Evolutionary conservation across 1,140 invertebrate genomes (phyloP), one percentile per base, ranked within the genome.

Genomic region (Atta cephalotes): DNA sequence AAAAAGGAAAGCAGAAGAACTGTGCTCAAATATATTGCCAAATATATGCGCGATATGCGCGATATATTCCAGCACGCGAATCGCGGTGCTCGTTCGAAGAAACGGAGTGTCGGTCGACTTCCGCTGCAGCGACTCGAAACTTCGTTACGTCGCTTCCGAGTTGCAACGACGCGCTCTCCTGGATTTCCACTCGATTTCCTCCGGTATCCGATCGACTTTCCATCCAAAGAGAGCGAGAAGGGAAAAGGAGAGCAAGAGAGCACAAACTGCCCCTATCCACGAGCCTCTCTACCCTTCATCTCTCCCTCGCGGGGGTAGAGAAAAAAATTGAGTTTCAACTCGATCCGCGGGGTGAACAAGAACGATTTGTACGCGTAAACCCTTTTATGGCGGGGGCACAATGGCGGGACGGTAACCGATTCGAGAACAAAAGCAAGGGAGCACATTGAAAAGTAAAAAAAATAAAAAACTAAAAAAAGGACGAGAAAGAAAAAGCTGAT

Each of bases 61-160:
- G 39, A 45, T 45, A 74, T 82, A 74, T 63, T 74, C 39, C 18
- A 18, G 70, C 80, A 58, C 66, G 35, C 70, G 70, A 71, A 63
- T 65, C 72, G 60, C 62, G 62, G 1, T 12, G 12, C 74, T 85
- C 63, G 60, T n/a, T 35, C 80, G 80, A 76, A 84, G 80, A 79
- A 88, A 85, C 85, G 87, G 87, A 91, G 88, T 90, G 89, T 90
- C 91, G 89, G 90, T 88, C 89, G 89, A 87, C 91, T 92, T 92
- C 88, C 88, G 91, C 86, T 89, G 86, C 86, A 78, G 21, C 88
- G 84, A 82, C 85, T 87, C 88, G 85, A 91, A 92, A 92, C 91
- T 92, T 92, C 85, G 89, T 92, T 92, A 92, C 91, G 88, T 92
- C 91, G 87, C 90, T 92, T 91, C 91, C 91, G 89, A 92, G 86